A percentile compares a stretch with the other conserved stretches of the same genome.
phyloP scores from a whole-genome alignment of 2,113 vertebrate species.

The Sapayoa aenigma region DNA sequence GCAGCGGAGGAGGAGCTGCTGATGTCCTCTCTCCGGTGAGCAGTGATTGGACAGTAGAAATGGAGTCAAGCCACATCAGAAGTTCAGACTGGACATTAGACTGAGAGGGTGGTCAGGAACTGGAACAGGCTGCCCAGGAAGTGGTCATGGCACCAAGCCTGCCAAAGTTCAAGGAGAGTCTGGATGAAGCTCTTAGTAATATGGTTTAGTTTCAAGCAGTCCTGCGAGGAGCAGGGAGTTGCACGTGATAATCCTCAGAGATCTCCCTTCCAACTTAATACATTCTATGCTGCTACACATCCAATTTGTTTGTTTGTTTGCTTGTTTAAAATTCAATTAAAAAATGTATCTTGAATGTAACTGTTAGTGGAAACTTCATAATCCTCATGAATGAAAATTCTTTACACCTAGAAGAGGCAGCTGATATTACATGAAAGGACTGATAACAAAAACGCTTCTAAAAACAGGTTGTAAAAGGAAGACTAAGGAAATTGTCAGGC shows the following conservation, averaged over 20 bases:
- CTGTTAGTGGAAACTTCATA: background rate
- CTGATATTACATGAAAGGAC: background rate
- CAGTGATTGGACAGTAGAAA: accelerated
- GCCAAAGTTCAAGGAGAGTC: background rate
- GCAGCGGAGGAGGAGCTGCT: accelerated
- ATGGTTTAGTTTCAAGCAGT: background rate
- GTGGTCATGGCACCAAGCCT: background rate
- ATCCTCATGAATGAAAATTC: background rate
- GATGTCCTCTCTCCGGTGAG: background rate
- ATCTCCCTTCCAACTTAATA: background rate
- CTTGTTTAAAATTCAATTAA: background rate
- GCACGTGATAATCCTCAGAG: too few species aligned
- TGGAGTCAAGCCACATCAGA: background rate
- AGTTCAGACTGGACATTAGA: background rate
- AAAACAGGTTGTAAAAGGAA: background rate
- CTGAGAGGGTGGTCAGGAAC: background rate
- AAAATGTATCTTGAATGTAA: background rate
- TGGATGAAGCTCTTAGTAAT: background rate
- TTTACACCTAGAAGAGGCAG: background rate
- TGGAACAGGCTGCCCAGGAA: background rate
- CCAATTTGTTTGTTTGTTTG: background rate
- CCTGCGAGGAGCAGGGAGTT: background rate
- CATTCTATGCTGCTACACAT: background rate
- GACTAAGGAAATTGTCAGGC: background rate
- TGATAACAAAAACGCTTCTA: background rate